Evolutionary conservation across 64 coral and sea anemone species (phyloP), one percentile per base, ranked within the genome.

Genomic region (Montipora capricornis): DNA sequence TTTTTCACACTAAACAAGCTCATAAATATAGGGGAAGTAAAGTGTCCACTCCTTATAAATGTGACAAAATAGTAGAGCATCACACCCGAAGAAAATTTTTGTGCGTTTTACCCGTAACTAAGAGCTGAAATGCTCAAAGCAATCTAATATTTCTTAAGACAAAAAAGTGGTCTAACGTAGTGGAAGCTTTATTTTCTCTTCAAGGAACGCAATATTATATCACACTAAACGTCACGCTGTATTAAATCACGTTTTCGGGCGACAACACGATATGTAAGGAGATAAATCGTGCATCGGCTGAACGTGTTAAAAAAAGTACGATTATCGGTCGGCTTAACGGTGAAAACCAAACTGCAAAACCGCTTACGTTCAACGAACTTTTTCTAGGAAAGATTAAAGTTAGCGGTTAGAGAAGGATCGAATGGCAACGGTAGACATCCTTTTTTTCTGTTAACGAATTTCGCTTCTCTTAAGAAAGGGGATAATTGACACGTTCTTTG

Each of bases 231-330:
- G 81, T 64, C 17, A 84, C 81, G 81, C 24, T 61, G 44, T 13
- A 84, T 60, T 37, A 37, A 37, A 37, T 37, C 37, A 37, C 61
- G 5, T 68, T 68, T 86, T 51, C 19, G 16, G 20, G 64, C n/a
- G 82, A 86, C 48, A 68, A 86, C 49, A 64, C 82, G 68, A 66
- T 20, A 20, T 48, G 46, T 86, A 73, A 86, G 62, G 71, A 48
- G 64, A 71, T 86, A 86, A 86, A 71, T 50, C 64, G 67, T 71
- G 68, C 66, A 71, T 14, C 15, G n/a, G 47, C 24, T 86, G 46
- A 84, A 84, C 37, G 81, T 84, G 81, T 67, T 68, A 44, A 66
- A 86, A 71, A 71, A 86, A 86, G 14, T 44, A 84, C 60, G 44
- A 84, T 68, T 49, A 71, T 71, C 19, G 66, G 67, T 6, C 11